Evolutionary conservation across 2,797 vertebrate genomes (phyloP).

Genomic region (Platyrinchus mystaceus): DNA sequence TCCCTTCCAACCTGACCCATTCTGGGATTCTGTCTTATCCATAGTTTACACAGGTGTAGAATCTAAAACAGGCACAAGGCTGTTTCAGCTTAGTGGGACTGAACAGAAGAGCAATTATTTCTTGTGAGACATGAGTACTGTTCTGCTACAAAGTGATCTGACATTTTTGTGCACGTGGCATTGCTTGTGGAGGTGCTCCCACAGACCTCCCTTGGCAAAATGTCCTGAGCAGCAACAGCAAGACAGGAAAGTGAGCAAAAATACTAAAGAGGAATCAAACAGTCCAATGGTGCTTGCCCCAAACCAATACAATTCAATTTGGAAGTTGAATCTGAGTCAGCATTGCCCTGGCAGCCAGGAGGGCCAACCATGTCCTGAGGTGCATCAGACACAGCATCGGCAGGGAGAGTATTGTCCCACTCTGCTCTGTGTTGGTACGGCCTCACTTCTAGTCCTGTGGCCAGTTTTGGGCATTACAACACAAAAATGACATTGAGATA

Average conservation of each 20-base stretch:
- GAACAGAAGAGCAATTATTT: not conserved
- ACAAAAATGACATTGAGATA: not conserved
- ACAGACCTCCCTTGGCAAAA: not conserved
- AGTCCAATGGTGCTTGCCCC: not conserved
- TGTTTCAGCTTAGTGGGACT: not conserved
- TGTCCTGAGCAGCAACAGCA: not conserved
- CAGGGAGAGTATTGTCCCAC: not conserved
- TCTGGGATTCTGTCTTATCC: not conserved
- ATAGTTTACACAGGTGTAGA: not conserved
- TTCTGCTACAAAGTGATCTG: not conserved
- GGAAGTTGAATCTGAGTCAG: not conserved
- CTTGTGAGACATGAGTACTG: rapidly evolving
- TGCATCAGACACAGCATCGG: not conserved
- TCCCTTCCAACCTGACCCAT: not conserved
- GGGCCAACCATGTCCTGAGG: not conserved
- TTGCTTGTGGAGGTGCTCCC: not conserved
- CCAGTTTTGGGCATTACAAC: not conserved
- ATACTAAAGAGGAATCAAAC: not conserved
- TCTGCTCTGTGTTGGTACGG: not conserved
- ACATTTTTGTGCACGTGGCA: rapidly evolving
- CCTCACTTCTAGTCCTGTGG: not conserved
- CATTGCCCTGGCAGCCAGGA: not conserved
- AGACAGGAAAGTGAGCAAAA: not conserved
- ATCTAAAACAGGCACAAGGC: not conserved
- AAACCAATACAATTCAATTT: not conserved